A percentile compares a stretch with the other conserved stretches of the same genome.
phyloP scores from a whole-genome alignment of 2,113 vertebrate species.

The Rostratula benghalensis region DNA sequence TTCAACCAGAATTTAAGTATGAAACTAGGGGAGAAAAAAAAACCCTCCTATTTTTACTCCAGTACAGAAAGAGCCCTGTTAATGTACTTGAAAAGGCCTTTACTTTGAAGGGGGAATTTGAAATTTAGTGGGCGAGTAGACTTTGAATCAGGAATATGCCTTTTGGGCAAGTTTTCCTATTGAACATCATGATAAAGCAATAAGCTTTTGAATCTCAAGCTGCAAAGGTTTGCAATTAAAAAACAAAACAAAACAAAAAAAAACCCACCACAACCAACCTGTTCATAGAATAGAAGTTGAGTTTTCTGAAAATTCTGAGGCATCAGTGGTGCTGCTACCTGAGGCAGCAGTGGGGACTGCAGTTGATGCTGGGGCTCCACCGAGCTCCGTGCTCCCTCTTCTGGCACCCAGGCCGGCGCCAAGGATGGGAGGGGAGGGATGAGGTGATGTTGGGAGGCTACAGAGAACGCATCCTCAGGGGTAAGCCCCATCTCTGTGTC shows the following conservation, averaged over 20 bases:
- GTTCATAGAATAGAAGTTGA: not conserved
- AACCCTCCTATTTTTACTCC: not conserved
- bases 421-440: not conserved
- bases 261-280: no score
- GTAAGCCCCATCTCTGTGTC: not conserved
- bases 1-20: not conserved
- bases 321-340: not conserved
- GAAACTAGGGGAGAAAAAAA: not conserved
- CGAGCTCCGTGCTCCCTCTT: conserved; percentile 46
- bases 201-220: not conserved
- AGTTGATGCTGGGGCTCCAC: not conserved
- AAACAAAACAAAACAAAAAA: not conserved
- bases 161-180: not conserved
- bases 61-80: not conserved
- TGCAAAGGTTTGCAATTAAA: not conserved
- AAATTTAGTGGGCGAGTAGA: not conserved
- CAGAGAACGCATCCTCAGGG: not conserved
- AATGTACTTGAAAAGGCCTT: not conserved
- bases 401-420: not conserved
- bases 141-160: not conserved
- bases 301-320: not conserved
- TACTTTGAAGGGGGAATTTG: not conserved
- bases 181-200: not conserved
- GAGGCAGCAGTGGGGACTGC: not conserved
- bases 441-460: not conserved